Evolutionary conservation across 2,113 vertebrate species (phyloP), one percentile per base, ranked within the genome.

Genomic region (Australoheros scitulus): DNA sequence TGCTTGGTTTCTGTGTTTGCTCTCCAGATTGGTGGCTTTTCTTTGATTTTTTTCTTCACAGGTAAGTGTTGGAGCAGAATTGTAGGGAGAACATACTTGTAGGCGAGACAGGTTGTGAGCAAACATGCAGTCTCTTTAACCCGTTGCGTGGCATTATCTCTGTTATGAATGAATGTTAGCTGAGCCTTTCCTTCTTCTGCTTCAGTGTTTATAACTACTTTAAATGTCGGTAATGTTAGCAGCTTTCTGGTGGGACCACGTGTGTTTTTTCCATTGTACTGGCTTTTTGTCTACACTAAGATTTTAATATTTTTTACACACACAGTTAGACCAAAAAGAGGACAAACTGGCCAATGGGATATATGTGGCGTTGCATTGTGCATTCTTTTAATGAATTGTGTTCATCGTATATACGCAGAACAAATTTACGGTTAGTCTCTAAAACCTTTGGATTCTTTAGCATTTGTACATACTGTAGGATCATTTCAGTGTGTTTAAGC

Each of bases 241-340:
- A 34, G 18, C 55, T 58, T 26, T 81, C 68, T 65, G 65, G 43
- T 14, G 41, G 14, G 29, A 58, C n/a, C 56, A 8, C 5, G 7
- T 52, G 52, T 18, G 50, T 15, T 55, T n/a, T 55, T 20, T 20
- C 7, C 8, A 6, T 18, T 41, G 14, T 64, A 63, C 47, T 55
- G 43, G 17, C 3, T 0, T 79, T 70, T 77, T 77, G 36, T 81
- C 15, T 3, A n/a, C 58, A n/a, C 59, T n/a, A 58, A 61, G 41
- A 64, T 76, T 83, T 83, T 82, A 61, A 61, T 75, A 61, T 90
- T 79, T 24, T 88, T 22, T 68, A 72, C 24, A 61, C 26, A 88
- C 58, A 43, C 82, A 79, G 74, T 77, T 61, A 90, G 59, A 92
- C 88, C 84, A 88, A 92, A 91, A 89, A 89, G 58, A 65, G 14